Conservation (phyloP, 2,113 vertebrate species). For the Tyto alba region DNA sequence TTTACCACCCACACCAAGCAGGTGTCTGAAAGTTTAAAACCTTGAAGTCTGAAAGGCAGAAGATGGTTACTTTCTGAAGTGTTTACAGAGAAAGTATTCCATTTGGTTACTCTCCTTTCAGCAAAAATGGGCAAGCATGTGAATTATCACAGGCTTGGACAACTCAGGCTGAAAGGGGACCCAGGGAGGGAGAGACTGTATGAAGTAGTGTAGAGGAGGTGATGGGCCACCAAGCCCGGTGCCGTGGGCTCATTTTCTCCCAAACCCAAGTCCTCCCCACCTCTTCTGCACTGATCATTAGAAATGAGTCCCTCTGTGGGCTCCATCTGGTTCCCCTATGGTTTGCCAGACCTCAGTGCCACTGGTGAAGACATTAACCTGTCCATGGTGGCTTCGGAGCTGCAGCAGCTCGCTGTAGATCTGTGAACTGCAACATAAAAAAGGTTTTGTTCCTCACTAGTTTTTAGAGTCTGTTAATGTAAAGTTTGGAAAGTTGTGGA, state of each 20-base stretch:
- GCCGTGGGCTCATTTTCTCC: background rate
- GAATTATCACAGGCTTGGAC: background rate
- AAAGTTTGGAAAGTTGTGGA: background rate
- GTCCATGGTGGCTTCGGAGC: background rate
- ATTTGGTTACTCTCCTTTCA: background rate
- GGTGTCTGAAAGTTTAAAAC: background rate
- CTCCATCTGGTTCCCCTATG: background rate
- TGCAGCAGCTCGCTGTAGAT: background rate
- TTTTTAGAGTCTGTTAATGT: background rate
- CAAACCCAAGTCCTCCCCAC: background rate
- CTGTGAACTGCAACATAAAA: accelerated
- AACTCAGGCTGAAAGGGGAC: background rate
- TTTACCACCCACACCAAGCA: background rate
- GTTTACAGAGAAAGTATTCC: background rate
- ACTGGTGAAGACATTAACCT: too few relatives aligned
- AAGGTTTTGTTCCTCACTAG: background rate
- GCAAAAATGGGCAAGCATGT: background rate
- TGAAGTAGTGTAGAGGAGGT: background rate
- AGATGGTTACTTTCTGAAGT: background rate
- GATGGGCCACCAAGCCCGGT: background rate
- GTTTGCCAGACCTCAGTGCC: accelerated
- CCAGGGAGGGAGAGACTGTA: too few relatives aligned
- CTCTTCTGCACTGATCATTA: background rate
- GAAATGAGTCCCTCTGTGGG: accelerated
- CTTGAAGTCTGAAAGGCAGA: background rate